phyloP scores from a whole-genome alignment of 2,797 vertebrate species.

The Limnodromus scolopaceus region DNA sequence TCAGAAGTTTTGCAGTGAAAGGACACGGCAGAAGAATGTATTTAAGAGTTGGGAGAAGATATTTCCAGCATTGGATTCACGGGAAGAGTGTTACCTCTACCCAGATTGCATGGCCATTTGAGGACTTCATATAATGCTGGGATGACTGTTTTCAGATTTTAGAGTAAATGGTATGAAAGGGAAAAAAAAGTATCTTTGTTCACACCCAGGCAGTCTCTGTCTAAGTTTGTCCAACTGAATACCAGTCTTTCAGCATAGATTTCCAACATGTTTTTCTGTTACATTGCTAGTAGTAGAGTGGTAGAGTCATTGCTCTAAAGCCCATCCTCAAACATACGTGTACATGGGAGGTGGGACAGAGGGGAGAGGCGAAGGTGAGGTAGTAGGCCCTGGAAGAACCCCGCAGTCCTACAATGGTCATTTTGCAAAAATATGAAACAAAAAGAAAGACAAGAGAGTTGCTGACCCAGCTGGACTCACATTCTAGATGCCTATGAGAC shows the following conservation, averaged over 20 bases:
- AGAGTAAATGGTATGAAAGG: not conserved
- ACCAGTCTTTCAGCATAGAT: not conserved
- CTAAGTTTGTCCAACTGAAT: not conserved
- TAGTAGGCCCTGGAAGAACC: not conserved
- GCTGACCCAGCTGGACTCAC: not conserved
- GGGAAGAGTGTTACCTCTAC: not conserved
- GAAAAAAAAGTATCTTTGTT: not conserved
- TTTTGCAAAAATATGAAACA: not conserved
- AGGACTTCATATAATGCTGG: not conserved
- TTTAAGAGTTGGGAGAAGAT: not conserved
- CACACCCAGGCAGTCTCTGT: not conserved
- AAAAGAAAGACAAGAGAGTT: not conserved
- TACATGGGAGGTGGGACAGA: not conserved
- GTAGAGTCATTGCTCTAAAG: not conserved
- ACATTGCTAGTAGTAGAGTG: not conserved
- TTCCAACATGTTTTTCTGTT: not conserved
- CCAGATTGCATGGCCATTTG: conserved; percentile 22
- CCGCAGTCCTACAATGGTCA: not conserved
- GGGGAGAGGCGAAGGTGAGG: not conserved
- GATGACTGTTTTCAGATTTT: not conserved
- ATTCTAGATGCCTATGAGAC: not conserved
- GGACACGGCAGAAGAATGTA: not conserved
- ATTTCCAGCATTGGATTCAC: conserved; percentile 3
- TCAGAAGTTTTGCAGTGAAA: conserved; percentile 13
- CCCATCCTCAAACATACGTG: not conserved